Evolutionary conservation across 2,888 invertebrate species (phyloP), one percentile per base, ranked within the genome.

Genomic region (Pyrgus malvae): DNA sequence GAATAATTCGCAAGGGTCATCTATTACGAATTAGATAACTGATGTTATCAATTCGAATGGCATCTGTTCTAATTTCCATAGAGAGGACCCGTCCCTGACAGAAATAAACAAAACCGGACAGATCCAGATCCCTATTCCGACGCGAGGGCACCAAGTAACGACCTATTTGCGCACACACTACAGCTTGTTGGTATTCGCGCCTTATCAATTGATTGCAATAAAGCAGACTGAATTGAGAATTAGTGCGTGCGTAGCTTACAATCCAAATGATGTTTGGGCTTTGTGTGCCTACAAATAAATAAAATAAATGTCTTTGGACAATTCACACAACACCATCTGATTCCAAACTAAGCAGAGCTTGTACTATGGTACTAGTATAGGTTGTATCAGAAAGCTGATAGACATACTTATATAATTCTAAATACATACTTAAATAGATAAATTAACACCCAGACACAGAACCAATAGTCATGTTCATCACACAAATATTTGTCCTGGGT

Each of bases 151-250:
- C 19, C 25, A 16, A 16, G 21, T 23, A 17, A 27, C 42, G 46
- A 23, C 46, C 46, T 37, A 37, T 48, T 48, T 48, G 46, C 37
- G 37, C 35, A 23, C 46, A 16, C 35, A 35, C 16, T 35, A 37
- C 46, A 48, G 35, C 44, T 44, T 29, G 16, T 48, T 48, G 23
- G 16, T 44, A 9, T 27, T 29, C 46, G 35, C 45, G 14, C 23
- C 11, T 41, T 37, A 48, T 48, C 46, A 37, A 37, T 48, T 33
- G 35, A 46, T 46, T 46, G 46, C 46, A 23, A 35, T 46, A 14
- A 46, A 33, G 23, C 25, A 23, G 6, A 35, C 16, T 35, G 46
- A 46, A 46, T 46, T 16, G 23, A 46, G 6, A 46, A 46, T 19
- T 16, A 5, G 38, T 3, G 16, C 19, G 5, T 38, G 14, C n/a